Evolutionary conservation across 1,140 invertebrate genomes (phyloP).

Genomic region (Diachasmimorpha longicaudata): DNA sequence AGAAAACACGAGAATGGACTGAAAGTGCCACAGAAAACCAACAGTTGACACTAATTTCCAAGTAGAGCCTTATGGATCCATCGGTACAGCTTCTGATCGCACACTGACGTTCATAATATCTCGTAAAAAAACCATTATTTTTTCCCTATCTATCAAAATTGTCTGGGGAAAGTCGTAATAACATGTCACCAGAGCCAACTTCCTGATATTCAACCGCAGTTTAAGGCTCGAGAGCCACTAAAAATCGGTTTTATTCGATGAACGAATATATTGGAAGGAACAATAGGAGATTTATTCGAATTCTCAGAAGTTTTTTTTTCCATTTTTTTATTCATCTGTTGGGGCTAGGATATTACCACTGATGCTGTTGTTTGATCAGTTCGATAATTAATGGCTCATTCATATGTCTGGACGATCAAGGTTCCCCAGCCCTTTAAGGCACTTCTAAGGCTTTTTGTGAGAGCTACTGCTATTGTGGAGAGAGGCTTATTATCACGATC

Average conservation of each 20-base stretch:
- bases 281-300: not conserved
- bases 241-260: not conserved
- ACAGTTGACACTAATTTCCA: slow-evolving; percentile 26
- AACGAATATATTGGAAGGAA: not conserved
- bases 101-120: not conserved
- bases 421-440: not conserved
- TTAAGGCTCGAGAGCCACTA: not conserved
- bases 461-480: not conserved
- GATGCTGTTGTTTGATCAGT: not conserved
- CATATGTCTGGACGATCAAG: not conserved
- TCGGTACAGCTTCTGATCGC: not conserved
- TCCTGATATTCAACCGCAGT: not conserved
- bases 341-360: not conserved
- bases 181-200: not conserved
- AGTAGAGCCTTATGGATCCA: not conserved
- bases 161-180: not conserved
- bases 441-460: not conserved
- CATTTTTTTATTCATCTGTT: not conserved
- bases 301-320: not conserved
- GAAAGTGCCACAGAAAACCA: slow-evolving; percentile 13
- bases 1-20: slow-evolving; percentile 4
- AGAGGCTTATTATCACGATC: not conserved
- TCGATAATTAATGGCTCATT: not conserved
- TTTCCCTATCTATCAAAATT: not conserved
- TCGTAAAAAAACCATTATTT: not conserved